These are phyloP conservation scores for Caenorhabditis sp. DNA, from an alignment of 2,888 invertebrate species.

Conservation along the genomic window DNA sequence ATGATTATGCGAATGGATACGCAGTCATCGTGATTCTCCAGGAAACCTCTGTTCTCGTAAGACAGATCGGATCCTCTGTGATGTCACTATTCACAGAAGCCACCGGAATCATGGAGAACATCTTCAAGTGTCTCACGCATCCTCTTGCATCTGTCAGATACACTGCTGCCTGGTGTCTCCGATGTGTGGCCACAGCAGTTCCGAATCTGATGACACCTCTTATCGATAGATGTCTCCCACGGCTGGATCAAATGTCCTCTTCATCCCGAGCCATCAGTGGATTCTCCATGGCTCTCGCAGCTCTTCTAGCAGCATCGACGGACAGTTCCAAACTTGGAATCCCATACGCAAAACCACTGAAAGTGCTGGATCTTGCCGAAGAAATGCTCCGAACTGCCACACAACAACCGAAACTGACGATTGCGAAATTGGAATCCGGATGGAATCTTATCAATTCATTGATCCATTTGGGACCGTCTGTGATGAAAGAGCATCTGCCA, in stretches of 20 bases:
- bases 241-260: conserved; percentile 92
- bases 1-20: conserved; percentile 67
- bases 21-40: conserved; percentile 89
- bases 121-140: conserved; percentile 92
- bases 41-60: conserved; percentile 93
- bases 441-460: conserved; percentile 98
- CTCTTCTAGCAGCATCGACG: conserved; percentile 89
- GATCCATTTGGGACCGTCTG: conserved; percentile 90
- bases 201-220: conserved; percentile 95
- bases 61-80: conserved; percentile 95
- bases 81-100: conserved; percentile 93
- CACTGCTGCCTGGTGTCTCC: conserved; percentile 93
- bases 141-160: conserved; percentile 95
- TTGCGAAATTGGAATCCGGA: conserved; percentile 96
- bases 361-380: conserved; percentile 96
- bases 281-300: conserved; percentile 94
- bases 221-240: conserved; percentile 89
- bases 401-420: conserved; percentile 95
- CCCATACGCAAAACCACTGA: conserved; percentile 92
- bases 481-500: conserved; percentile 87
- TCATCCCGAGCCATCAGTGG: conserved; percentile 88
- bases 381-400: conserved; percentile 96
- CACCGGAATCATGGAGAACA: conserved; percentile 89
- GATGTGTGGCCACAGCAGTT: conserved; percentile 90
- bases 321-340: conserved; percentile 94